Evolutionary conservation across 2,888 invertebrate species (phyloP).

Genomic region (Rugalucina vietnamica): DNA sequence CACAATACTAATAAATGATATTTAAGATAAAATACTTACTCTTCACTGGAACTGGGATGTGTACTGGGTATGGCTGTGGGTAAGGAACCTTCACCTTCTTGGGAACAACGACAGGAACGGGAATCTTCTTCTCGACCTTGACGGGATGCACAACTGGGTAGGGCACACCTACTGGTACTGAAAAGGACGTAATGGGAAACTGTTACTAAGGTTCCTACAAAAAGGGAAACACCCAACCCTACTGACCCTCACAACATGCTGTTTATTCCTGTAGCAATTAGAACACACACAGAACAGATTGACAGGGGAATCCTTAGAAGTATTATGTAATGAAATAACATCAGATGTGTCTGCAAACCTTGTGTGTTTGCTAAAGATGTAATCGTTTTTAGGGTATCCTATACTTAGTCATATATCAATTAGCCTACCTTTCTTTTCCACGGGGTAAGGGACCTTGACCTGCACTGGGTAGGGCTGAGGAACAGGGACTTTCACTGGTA

Average conservation of each 20-base stretch:
- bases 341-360: background rate
- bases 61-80: background rate
- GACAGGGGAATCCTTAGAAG: too few species aligned
- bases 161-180: too few species aligned
- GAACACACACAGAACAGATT: background rate
- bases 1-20: background rate
- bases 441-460: conserved; percentile 23
- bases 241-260: background rate
- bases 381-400: background rate
- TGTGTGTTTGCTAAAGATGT: background rate
- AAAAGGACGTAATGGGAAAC: background rate
- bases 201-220: background rate
- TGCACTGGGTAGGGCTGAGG: conserved; percentile 49
- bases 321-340: too few species aligned
- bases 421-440: conserved; percentile 33
- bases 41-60: background rate
- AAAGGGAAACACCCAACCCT: background rate
- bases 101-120: background rate
- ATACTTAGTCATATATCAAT: background rate
- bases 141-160: background rate
- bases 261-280: background rate
- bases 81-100: background rate
- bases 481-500: conserved; percentile 36
- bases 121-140: background rate
- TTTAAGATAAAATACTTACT: background rate